Percentiles rank a stretch among this genome's conserved stretches.
Conservation (phyloP, 2,888 invertebrate species). For the Leucoptera coffeella region DNA sequence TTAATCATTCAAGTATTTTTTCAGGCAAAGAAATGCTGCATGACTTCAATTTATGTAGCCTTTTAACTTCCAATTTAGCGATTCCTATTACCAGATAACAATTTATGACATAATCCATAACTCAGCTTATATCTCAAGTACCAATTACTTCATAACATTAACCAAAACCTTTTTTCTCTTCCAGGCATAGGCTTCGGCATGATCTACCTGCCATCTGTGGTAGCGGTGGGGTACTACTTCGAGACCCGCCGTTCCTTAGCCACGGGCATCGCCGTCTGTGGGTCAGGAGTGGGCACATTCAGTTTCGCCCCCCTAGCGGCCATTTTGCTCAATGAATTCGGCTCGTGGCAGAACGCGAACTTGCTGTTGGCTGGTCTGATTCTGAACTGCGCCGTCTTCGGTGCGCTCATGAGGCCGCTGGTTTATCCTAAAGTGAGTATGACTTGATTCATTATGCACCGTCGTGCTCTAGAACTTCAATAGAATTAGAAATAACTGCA, state of each 20-base stretch:
- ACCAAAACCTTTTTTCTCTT: conserved; percentile 11
- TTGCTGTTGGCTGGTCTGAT: conserved; percentile 89
- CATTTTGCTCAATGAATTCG: conserved; percentile 67
- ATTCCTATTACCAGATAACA: no score
- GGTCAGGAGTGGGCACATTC: conserved; percentile 90
- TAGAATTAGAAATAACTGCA: no score
- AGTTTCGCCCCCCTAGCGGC: conserved; percentile 89
- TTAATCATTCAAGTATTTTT: no score
- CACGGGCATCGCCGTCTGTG: conserved; percentile 92
- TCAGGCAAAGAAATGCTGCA: no score
- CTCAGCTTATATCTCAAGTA: no score
- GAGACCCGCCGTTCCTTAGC: conserved; percentile 92
- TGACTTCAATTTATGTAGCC: no score
- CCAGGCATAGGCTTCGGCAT: conserved; percentile 87
- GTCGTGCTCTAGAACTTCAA: no score
- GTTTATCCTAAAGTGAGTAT: conserved; percentile 62
- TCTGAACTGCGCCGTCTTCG: conserved; percentile 85
- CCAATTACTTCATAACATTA: no score
- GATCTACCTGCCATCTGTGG: conserved; percentile 93
- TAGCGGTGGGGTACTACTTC: conserved; percentile 95
- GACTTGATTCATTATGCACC: no score
- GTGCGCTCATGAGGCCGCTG: conserved; percentile 74
- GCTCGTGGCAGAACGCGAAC: conserved; percentile 85
- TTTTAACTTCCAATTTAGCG: no score
- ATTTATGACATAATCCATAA: no score